These are phyloP conservation scores for Cantharis rustica DNA, from an alignment of 2,888 invertebrate species.

Conservation along the genomic window DNA sequence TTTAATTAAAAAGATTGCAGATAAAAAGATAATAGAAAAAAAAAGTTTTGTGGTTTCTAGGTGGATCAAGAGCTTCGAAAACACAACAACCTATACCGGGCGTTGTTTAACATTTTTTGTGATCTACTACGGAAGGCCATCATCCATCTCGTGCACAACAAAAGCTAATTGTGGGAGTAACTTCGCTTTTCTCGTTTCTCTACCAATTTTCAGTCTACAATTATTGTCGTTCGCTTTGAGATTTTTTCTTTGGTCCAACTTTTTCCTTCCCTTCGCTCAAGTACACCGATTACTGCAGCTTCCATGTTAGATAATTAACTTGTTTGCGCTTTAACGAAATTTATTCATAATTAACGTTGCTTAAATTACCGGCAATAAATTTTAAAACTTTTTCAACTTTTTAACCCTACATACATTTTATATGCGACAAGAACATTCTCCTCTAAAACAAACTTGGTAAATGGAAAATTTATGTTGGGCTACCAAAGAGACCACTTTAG, in stretches of 20 bases:
- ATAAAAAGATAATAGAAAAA: neutral
- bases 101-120: neutral
- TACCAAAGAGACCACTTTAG: neutral
- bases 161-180: constrained; percentile 16
- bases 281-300: neutral
- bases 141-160: constrained; percentile 7
- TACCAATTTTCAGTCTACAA: neutral
- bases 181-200: constrained; percentile 2
- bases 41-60: neutral
- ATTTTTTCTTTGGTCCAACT: neutral
- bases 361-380: neutral
- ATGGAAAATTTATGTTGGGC: neutral
- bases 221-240: constrained; percentile 2
- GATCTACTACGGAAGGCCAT: neutral
- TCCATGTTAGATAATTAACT: neutral
- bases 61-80: neutral
- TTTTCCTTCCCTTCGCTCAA: neutral
- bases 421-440: neutral
- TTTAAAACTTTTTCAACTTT: neutral
- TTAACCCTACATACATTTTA: neutral
- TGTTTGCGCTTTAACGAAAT: neutral
- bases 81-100: neutral
- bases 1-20: neutral
- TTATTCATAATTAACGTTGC: neutral
- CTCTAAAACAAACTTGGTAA: neutral